Evolutionary conservation across 1,140 invertebrate genomes (phyloP).

Genomic region (Habropoda laboriosa): DNA sequence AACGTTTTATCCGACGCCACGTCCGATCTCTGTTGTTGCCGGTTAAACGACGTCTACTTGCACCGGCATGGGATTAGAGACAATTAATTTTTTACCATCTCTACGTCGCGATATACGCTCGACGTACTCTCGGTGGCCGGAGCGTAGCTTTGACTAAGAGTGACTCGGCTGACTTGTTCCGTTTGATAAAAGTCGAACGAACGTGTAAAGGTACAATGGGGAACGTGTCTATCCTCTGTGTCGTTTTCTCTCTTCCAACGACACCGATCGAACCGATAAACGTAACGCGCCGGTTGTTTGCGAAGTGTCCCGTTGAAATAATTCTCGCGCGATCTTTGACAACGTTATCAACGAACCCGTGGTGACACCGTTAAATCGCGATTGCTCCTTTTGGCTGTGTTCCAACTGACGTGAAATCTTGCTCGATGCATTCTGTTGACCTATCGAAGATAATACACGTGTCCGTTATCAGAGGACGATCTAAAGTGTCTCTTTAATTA

Average conservation of each 20-base stretch:
- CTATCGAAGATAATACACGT: background rate
- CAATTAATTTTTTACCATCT: constrained; percentile 21
- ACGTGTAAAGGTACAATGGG: too few relatives aligned
- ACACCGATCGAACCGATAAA: background rate
- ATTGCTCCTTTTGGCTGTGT: background rate
- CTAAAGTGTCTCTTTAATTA: background rate
- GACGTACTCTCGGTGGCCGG: too few relatives aligned
- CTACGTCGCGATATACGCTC: too few relatives aligned
- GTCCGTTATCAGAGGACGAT: too few relatives aligned
- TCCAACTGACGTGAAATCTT: background rate
- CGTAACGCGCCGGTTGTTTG: too few relatives aligned
- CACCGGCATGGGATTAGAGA: constrained; percentile 24
- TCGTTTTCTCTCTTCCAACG: too few relatives aligned
- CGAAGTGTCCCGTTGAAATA: background rate
- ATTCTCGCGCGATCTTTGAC: background rate
- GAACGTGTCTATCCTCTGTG: too few relatives aligned
- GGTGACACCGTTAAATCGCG: background rate
- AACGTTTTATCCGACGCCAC: background rate
- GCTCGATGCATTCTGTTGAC: constrained; percentile 1
- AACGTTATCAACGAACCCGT: constrained; percentile 5
- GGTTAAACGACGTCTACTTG: background rate
- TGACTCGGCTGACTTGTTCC: too few relatives aligned
- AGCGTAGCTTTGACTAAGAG: too few relatives aligned
- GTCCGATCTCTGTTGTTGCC: background rate
- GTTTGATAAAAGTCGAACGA: too few relatives aligned